These are phyloP conservation scores for Exocentrus adspersus DNA, from an alignment of 2,888 invertebrate species.

Conservation along the genomic window DNA sequence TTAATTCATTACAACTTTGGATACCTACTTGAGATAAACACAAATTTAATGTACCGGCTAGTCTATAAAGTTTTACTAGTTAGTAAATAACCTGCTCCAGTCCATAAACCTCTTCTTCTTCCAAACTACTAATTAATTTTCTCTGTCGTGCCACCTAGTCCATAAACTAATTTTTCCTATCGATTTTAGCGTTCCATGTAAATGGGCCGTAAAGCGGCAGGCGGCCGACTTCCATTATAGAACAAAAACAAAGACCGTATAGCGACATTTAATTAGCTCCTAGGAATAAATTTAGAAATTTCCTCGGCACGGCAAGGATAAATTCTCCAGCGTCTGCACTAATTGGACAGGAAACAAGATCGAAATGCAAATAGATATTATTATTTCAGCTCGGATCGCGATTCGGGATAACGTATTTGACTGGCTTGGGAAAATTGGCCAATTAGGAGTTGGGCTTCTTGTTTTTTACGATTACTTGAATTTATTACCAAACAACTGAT, in stretches of 20 bases:
- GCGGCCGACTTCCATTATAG: neutral
- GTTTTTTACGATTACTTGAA: neutral
- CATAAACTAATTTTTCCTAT: neutral
- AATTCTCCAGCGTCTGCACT: neutral
- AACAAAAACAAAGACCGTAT: neutral
- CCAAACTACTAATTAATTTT: neutral
- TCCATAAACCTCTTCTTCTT: too few relatives aligned
- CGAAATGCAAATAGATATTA: neutral
- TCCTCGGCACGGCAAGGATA: neutral
- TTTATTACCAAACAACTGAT: too few relatives aligned
- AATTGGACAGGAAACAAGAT: neutral
- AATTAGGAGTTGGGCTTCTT: neutral
- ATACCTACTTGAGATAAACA: too few relatives aligned
- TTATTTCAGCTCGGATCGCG: neutral
- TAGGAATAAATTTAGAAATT: slow-evolving; percentile 1
- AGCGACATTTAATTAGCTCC: neutral
- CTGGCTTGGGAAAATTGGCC: neutral
- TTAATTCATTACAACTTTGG: too few relatives aligned
- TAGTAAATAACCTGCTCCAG: too few relatives aligned
- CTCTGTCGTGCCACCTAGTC: too few relatives aligned
- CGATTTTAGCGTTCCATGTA: neutral
- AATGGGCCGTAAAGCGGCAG: neutral
- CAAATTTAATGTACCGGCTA: too few relatives aligned
- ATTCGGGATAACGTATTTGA: neutral
- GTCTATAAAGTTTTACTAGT: too few relatives aligned